Evolutionary conservation across 2,797 vertebrate genomes (phyloP), one percentile per base, ranked within the genome.

Genomic region (Martes flavigula): DNA sequence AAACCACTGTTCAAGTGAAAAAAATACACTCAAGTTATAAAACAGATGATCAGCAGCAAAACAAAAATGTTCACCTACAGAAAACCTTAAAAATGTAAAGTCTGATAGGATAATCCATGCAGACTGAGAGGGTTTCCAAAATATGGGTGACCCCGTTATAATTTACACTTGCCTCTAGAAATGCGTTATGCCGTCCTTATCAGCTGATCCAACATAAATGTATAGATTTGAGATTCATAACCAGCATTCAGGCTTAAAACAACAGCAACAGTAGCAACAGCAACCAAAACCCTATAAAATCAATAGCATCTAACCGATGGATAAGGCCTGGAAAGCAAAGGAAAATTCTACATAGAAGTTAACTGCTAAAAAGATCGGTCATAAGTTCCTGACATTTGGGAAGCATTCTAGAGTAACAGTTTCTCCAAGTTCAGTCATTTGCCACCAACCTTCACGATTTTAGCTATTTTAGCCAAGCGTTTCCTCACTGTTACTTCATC

Each of bases 41-140:
- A 92, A 85, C 14, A 91, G 35, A 66, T 87, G 62, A 87, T 51
- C 62, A 91, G 70, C 17, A 88, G 66, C 35, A 30, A 78, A 94
- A 87, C 23, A 75, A 62, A 82, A 43, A 11, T 46, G 43, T 54
- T 95, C 23, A 82, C 56, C 70, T 83, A 90, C 3, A 87, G 51
- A 93, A 94, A 82, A 40, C 25, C 11, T 75, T 87, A 68, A 68
- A 93, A 70, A 87, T 77, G 15, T 25, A 40, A 94, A 96, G 30
- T 48, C 30, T 90, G n/a, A 40, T 56, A 91, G 43, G n/a, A n/a
- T 66, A 90, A 90, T 62, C 15, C 48, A 43, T 27, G 40, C 40
- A 97, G 73, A 70, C 32, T 46, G 20, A 85, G 95, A 90, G 25
- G 72, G 78, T 78, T 96, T 95, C 35, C 17, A 68, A 96, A 96